These are phyloP conservation scores for Chromis chromis DNA, from an alignment of 2,797 vertebrate species.

Conservation along the genomic window DNA sequence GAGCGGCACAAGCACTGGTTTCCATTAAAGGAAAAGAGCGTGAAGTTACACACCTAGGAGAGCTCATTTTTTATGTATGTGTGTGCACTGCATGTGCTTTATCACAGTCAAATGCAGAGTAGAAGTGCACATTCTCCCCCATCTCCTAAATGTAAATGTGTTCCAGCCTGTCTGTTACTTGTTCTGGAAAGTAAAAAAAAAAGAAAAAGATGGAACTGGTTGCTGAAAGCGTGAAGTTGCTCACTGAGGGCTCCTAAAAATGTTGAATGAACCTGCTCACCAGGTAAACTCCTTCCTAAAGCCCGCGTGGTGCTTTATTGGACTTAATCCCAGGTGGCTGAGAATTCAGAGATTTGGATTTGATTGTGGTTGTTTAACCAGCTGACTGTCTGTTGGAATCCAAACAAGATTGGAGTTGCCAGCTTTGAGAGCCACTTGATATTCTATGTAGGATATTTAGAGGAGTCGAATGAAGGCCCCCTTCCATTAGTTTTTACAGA, in stretches of 20 bases:
- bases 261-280: conserved; percentile 50
- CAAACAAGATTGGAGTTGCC: conserved; percentile 8
- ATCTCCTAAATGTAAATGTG: conserved; percentile 31
- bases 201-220: conserved; percentile 22
- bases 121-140: conserved; percentile 8
- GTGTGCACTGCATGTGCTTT: conserved; percentile 30
- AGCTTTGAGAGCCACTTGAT: conserved; percentile 41
- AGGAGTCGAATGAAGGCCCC: conserved; percentile 25
- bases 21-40: conserved; percentile 36
- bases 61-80: conserved; percentile 17
- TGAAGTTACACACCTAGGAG: conserved; percentile 58
- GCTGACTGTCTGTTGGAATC: conserved; percentile 29
- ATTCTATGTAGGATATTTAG: conserved; percentile 27
- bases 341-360: conserved; percentile 33
- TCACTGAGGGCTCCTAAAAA: conserved; percentile 14
- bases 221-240: conserved; percentile 45
- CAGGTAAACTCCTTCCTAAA: conserved; percentile 1
- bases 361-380: conserved; percentile 33
- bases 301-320: conserved; percentile 8
- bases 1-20: conserved; percentile 32
- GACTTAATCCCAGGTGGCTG: conserved; percentile 30
- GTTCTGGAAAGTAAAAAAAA: conserved; percentile 34
- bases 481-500: conserved; percentile 53
- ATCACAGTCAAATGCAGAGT: conserved; percentile 44
- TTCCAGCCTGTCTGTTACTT: conserved; percentile 40